Evolutionary conservation across 2,888 invertebrate species (phyloP), one percentile per base, ranked within the genome.

Genomic region (Eubasilissa splendida): DNA sequence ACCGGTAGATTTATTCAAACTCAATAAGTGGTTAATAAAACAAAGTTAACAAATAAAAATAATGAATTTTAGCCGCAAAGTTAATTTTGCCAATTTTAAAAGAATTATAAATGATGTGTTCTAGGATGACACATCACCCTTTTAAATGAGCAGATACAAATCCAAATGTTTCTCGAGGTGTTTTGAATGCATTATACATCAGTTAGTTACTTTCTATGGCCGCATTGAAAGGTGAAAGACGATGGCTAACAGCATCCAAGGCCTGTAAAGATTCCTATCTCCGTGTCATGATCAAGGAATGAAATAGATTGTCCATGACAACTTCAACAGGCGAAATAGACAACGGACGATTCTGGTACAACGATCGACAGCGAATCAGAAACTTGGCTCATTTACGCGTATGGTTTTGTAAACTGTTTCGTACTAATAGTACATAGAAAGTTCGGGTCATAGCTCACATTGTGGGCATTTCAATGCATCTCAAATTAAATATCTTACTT

Each of bases 221-320:
- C 10, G 14, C 52, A 52, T 50, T 42, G 68, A 50, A 50, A 68
- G 52, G n/a, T 33, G 68, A 68, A 50, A 52, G 68, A 52, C 68
- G 68, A 14, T 68, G 50, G 12, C 58, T n/a, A 14, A 77, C 76
- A 77, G 76, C 65, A 53, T 77, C 76, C 65, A 56, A 77, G 42
- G 63, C 76, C 22, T 65, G 76, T 76, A 76, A 56, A 66, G 76
- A 77, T 77, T 58, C 76, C 68, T 50, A 68, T 68, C 68, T 63
- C 42, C 63, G 50, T 68, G 68, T 68, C 68, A 52, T 68, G 68
- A 50, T 68, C 68, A 50, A 50, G 68, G 50, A 68, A 50, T 68
- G 68, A 50, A 68, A 68, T 68, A 52, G 68, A 68, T 68, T 68
- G 68, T n/a, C 58, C 68, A 68, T 68, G 68, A 68, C 68, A 68